A percentile compares a stretch with the other conserved stretches of the same genome.
These are phyloP conservation scores for Archivesica marissinica DNA, from an alignment of 1,140 invertebrate genomes.

Conservation along the genomic window DNA sequence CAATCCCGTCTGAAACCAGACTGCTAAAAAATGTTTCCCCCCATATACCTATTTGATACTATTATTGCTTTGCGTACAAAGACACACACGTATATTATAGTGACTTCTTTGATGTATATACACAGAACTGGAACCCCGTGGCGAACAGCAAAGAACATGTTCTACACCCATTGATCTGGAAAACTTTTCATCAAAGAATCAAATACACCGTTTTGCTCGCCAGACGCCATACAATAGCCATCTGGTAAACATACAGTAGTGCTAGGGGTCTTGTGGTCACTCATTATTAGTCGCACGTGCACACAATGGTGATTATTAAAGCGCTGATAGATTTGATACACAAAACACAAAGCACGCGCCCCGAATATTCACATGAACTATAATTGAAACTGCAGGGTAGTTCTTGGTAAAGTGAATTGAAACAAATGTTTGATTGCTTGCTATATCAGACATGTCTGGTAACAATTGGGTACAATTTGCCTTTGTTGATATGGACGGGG, in stretches of 20 bases:
- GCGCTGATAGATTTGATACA: neutral
- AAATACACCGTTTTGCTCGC: neutral
- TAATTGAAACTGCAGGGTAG: too few relatives aligned
- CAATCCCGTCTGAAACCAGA: neutral
- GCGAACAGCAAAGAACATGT: neutral
- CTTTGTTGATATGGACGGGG: too few relatives aligned
- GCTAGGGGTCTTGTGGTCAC: neutral
- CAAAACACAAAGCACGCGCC: neutral
- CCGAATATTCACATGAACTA: neutral
- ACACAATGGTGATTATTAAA: neutral
- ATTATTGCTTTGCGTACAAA: neutral
- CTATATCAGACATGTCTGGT: too few relatives aligned
- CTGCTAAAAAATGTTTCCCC: neutral
- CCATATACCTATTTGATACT: neutral
- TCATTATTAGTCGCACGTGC: neutral
- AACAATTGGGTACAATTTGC: too few relatives aligned
- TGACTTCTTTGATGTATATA: constrained; percentile 6
- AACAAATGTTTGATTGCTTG: too few relatives aligned
- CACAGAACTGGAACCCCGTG: neutral
- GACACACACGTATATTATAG: neutral
- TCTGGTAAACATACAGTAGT: neutral
- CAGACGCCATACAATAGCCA: neutral
- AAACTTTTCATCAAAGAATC: neutral
- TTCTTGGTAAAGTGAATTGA: too few relatives aligned
- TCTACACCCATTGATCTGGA: neutral